A percentile compares a stretch with the other conserved stretches of the same genome.
phyloP scores from a whole-genome alignment of 2,888 invertebrate species.

The Amblyjoppa fuscipennis region DNA sequence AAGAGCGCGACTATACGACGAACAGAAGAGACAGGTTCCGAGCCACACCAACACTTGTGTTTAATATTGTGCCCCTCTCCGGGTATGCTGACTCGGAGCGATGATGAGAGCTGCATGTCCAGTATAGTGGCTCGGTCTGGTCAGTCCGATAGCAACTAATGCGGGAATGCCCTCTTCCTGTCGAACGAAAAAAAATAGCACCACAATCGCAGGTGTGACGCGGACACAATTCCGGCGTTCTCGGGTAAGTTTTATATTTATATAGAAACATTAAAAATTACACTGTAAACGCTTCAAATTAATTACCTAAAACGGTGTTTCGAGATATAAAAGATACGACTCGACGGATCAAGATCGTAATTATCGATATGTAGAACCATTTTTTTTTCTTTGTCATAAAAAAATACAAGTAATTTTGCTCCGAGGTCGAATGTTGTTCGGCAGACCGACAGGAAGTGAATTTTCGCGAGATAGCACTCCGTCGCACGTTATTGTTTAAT shows the following conservation, averaged over 20 bases:
- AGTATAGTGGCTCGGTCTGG: conserved; percentile 65
- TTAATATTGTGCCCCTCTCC: conserved; percentile 50
- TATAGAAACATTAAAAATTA: conserved; percentile 4
- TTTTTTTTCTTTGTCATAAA: not conserved
- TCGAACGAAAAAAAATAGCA: not conserved
- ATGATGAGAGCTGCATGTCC: conserved; percentile 67
- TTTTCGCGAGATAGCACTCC: conserved; percentile 32
- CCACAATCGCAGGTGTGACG: conserved; percentile 21
- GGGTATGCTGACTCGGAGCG: conserved; percentile 42
- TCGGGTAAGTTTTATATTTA: conserved; percentile 42
- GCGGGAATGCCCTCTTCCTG: conserved; percentile 53
- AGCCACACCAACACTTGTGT: conserved; percentile 16
- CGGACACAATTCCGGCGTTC: not conserved
- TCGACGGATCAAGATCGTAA: conserved; percentile 5
- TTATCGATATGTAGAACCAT: not conserved
- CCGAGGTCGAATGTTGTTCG: not conserved
- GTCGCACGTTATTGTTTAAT: conserved; percentile 32
- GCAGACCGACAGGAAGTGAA: conserved; percentile 34
- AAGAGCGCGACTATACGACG: not conserved
- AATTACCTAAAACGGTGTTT: conserved; percentile 12
- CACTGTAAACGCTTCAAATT: not conserved
- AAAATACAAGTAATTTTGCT: not conserved
- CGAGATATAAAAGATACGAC: not conserved
- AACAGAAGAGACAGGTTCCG: not conserved
- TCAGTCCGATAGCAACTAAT: conserved; percentile 60